Base-by-base conservation (phyloP, 2,888 invertebrate species). In the Lasius fuliginosus region DNA sequence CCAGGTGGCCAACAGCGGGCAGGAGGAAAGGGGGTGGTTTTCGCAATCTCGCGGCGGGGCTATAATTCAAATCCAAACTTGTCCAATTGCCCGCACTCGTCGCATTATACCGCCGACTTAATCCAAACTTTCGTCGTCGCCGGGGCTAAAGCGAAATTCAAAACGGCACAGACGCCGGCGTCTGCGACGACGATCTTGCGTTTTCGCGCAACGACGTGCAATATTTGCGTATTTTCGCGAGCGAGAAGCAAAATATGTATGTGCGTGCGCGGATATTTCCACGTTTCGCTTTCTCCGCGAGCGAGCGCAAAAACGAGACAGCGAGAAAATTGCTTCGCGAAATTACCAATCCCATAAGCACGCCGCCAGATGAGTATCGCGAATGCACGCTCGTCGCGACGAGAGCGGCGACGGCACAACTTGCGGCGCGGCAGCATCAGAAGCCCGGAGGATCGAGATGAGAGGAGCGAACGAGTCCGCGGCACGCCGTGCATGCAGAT, bases 21-120 rank as follows among this genome's bases (percentile, higher is more conserved):
- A 9, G 68, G 68, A 36, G 18, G 68, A 33, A n/a, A n/a, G 15
- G 42, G 56, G 30, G 33, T 27, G 12, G 58, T 53, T 71, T 49
- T 64, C 82, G 84, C 82, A 84, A 84, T 84, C 82, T 83, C 71
- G 73, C 82, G 64, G 49, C 33, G 62, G 82, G 62, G 82, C 87
- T 86, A 91, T 92, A 91, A 92, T 90, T 93, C 93, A 93, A 93
- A 92, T 91, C 89, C 91, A 92, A 92, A 92, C 91, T 93, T 92
- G 93, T 92, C 91, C 93, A 91, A 93, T 93, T 93, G 93, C 90
- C 87, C 90, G 90, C 86, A 56, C 86, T 88, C 84, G 86, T 77
- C 83, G 92, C 92, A 92, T 93, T 93, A 93, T 93, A 91, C 92
- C 90, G 88, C 84, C 85, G 91, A 92, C 92, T 93, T 92, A 92